These are phyloP conservation scores for Drosophila recens DNA, from an alignment of 2,888 invertebrate species.

Conservation along the genomic window DNA sequence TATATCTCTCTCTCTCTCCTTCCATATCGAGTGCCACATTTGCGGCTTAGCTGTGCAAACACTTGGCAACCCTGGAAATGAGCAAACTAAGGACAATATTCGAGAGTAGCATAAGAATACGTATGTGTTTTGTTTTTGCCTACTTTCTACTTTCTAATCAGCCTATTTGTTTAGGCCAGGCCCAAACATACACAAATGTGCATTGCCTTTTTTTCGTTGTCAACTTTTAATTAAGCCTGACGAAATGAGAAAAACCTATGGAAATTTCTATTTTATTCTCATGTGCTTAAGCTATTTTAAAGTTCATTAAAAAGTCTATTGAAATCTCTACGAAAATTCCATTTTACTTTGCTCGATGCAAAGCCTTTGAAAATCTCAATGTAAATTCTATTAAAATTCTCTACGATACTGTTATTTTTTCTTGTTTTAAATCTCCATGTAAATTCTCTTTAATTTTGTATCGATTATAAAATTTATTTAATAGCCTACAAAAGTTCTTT, in stretches of 20 bases:
- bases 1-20: background rate
- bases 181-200: slow-evolving; percentile 35
- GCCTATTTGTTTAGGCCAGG: slow-evolving; percentile 69
- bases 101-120: background rate
- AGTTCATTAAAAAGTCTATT: background rate
- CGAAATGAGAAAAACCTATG: slow-evolving; percentile 1
- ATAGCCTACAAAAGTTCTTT: background rate
- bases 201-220: slow-evolving; percentile 13
- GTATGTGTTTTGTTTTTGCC: slow-evolving; percentile 24
- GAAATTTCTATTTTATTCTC: background rate
- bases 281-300: background rate
- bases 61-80: slow-evolving; percentile 34
- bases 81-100: slow-evolving; percentile 16
- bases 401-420: too few relatives aligned
- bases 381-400: background rate
- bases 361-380: background rate
- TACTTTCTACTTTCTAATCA: slow-evolving; percentile 68
- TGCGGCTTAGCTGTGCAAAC: slow-evolving; percentile 60
- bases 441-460: background rate
- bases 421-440: background rate
- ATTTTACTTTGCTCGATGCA: background rate
- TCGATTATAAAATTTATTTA: background rate
- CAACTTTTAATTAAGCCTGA: slow-evolving; percentile 48
- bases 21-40: slow-evolving; percentile 50
- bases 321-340: background rate